A percentile compares a stretch with the other conserved stretches of the same genome.
Evolutionary conservation across 1,140 invertebrate genomes (phyloP).

Genomic region (Formica selysi): DNA sequence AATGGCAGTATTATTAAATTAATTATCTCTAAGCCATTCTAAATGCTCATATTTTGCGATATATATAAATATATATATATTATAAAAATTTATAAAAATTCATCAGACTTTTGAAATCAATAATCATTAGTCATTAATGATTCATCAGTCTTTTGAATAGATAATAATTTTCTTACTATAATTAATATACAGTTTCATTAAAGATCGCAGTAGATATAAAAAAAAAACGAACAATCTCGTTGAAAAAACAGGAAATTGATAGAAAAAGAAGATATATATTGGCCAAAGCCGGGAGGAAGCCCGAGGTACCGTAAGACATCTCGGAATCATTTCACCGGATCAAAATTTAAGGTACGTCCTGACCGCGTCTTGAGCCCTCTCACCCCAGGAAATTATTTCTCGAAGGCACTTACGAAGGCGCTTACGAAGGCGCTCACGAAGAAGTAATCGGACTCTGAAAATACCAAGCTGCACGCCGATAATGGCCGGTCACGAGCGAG

Average conservation of each 20-base stretch:
- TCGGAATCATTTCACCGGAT: constrained; percentile 71
- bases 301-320: constrained; percentile 65
- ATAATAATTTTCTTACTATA: neutral
- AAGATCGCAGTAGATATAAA: neutral
- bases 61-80: neutral
- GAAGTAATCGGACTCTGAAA: constrained; percentile 74
- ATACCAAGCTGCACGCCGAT: constrained; percentile 72
- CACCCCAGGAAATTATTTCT: constrained; percentile 73
- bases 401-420: constrained; percentile 72
- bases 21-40: neutral
- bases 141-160: neutral
- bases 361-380: constrained; percentile 38
- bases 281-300: constrained; percentile 32
- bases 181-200: constrained; percentile 1
- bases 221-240: neutral
- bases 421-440: constrained; percentile 74
- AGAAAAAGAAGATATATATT: constrained; percentile 23
- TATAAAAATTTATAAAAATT: constrained; percentile 9
- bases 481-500: constrained; percentile 68
- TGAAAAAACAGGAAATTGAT: neutral
- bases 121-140: neutral
- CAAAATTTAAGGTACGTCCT: constrained; percentile 71
- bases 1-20: neutral
- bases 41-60: neutral
- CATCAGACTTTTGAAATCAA: neutral